Percentiles rank a stretch among this genome's conserved stretches.
These are phyloP conservation scores for Tolmerus cingulatus DNA, from an alignment of 2,888 invertebrate species.

Conservation along the genomic window DNA sequence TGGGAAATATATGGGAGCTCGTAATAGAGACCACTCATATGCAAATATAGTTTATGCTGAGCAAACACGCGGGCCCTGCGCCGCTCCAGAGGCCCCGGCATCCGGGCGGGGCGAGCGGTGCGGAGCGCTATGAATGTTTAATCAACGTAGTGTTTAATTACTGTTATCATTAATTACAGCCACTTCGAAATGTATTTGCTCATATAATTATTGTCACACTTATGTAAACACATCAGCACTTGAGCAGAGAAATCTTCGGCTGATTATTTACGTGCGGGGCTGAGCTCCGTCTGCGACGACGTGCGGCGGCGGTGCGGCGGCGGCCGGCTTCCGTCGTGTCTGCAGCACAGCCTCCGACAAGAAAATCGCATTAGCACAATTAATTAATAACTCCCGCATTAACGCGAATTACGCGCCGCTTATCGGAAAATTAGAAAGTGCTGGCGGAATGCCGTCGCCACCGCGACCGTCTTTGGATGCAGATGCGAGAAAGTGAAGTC, in stretches of 20 bases:
- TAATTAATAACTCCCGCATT: constrained; percentile 53
- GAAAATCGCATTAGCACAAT: constrained; percentile 54
- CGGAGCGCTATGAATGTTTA: constrained; percentile 51
- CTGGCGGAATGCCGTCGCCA: neutral
- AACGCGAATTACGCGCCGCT: constrained; percentile 51
- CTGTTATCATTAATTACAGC: constrained; percentile 53
- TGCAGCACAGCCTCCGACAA: constrained; percentile 46
- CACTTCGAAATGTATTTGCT: constrained; percentile 51
- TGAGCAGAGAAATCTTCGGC: constrained; percentile 34
- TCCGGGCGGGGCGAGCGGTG: neutral
- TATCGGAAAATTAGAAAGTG: constrained; percentile 39
- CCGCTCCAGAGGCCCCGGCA: neutral
- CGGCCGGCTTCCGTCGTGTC: neutral
- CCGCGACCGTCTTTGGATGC: neutral
- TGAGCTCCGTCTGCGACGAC: constrained; percentile 18
- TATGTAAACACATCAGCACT: constrained; percentile 44
- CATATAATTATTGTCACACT: constrained; percentile 54
- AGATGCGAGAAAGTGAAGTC: neutral
- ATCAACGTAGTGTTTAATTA: constrained; percentile 54
- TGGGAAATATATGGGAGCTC: constrained; percentile 45
- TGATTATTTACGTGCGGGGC: constrained; percentile 44
- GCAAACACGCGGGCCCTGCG: neutral
- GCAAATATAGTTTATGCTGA: constrained; percentile 46
- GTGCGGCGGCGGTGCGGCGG: constrained; percentile 34
- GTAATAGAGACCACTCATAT: constrained; percentile 44